These are phyloP conservation scores for Nylanderia fulva DNA, from an alignment of 1,140 invertebrate species.

Conservation along the genomic window DNA sequence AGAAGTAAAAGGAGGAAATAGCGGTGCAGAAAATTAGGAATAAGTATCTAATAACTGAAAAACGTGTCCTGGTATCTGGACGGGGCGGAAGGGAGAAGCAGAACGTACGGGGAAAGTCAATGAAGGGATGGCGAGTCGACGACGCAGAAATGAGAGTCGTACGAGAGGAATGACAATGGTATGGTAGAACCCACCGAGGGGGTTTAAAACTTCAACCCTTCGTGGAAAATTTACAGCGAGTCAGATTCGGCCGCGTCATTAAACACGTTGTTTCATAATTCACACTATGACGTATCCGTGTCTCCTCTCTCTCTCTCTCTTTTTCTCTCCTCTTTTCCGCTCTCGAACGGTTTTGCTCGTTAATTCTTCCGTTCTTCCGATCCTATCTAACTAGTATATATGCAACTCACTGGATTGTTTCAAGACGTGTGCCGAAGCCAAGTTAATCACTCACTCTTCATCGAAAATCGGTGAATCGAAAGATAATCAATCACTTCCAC, in stretches of 20 bases:
- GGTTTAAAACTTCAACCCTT: slow-evolving; percentile 80
- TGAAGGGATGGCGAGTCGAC: slow-evolving; percentile 65
- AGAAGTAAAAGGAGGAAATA: slow-evolving; percentile 37
- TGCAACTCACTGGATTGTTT: slow-evolving; percentile 21
- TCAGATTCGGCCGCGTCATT: slow-evolving; percentile 84
- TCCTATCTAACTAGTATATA: background rate
- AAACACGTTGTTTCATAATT: slow-evolving; percentile 86
- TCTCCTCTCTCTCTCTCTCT: slow-evolving; percentile 35
- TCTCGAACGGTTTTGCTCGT: slow-evolving; percentile 37
- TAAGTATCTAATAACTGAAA: slow-evolving; percentile 79
- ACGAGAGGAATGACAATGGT: slow-evolving; percentile 78
- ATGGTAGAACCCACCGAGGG: slow-evolving; percentile 71
- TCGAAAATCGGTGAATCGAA: slow-evolving; percentile 22
- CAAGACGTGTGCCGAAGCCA: slow-evolving; percentile 18
- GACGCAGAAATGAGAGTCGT: slow-evolving; percentile 70
- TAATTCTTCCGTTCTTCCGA: slow-evolving; percentile 50
- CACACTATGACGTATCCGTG: slow-evolving; percentile 72
- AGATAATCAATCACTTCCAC: slow-evolving; percentile 25
- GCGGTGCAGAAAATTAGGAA: slow-evolving; percentile 71
- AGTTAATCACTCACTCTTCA: slow-evolving; percentile 40
- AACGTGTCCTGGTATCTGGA: slow-evolving; percentile 73
- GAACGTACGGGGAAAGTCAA: slow-evolving; percentile 72
- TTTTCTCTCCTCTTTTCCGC: slow-evolving; percentile 20
- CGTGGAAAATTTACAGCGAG: slow-evolving; percentile 81
- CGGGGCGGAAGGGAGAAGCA: slow-evolving; percentile 5